Conservation (phyloP, 2,797 vertebrate species). For the Ambastaia sidthimunki region DNA sequence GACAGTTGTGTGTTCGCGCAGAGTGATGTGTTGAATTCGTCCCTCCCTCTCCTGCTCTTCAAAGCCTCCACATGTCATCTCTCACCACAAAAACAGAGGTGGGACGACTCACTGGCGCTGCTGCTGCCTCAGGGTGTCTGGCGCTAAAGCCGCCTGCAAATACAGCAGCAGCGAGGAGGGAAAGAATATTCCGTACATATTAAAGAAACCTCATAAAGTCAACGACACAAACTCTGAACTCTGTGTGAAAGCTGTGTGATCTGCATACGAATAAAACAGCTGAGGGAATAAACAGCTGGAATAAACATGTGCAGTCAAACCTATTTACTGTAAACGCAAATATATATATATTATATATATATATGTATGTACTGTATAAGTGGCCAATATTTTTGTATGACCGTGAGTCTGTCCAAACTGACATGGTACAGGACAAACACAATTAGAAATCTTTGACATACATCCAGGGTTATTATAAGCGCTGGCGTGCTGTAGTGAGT, state of each 20-base stretch:
- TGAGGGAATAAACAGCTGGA: background rate
- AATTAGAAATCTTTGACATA: slow-evolving; percentile 13
- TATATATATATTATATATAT: too few relatives aligned
- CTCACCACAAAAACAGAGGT: slow-evolving; percentile 89
- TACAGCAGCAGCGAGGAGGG: slow-evolving; percentile 76
- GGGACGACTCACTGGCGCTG: slow-evolving; percentile 89
- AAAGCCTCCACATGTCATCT: slow-evolving; percentile 88
- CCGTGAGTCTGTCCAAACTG: background rate
- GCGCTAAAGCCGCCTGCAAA: slow-evolving; percentile 86
- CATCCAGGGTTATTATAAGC: slow-evolving; percentile 19
- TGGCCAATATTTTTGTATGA: too few relatives aligned
- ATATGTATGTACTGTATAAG: too few relatives aligned
- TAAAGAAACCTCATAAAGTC: slow-evolving; percentile 59
- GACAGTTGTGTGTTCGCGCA: slow-evolving; percentile 73
- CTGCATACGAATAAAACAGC: background rate
- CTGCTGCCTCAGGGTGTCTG: slow-evolving; percentile 87
- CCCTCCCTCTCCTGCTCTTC: slow-evolving; percentile 81
- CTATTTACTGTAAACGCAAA: too few relatives aligned
- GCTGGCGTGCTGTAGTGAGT: background rate
- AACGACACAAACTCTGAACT: slow-evolving; percentile 58
- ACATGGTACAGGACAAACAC: background rate
- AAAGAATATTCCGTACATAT: slow-evolving; percentile 59
- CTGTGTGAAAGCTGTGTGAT: slow-evolving; percentile 27
- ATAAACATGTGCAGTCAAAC: too few relatives aligned
- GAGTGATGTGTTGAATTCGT: slow-evolving; percentile 63